Evolutionary conservation across 1,140 invertebrate genomes (phyloP), one percentile per base, ranked within the genome.

Genomic region (Vanessa atalanta): DNA sequence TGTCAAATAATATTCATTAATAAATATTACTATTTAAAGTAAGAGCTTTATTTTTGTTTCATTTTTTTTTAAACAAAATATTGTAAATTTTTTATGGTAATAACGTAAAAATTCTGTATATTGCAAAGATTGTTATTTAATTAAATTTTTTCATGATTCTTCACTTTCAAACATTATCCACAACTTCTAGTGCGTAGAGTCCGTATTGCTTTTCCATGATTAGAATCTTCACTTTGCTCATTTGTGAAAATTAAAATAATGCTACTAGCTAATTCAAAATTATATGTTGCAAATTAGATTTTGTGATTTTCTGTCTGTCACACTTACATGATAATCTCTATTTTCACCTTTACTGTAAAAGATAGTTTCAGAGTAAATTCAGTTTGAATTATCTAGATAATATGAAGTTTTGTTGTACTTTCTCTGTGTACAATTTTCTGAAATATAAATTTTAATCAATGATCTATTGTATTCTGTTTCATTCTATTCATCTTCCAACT

Each of bases 361-460:
- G 74, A 81, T 84, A 83, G 76, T 87, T 86, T 85, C 77, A 77
- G 80, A 83, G 75, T 72, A 73, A 82, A 83, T 85, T 92, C 78
- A 87, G 82, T 90, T 74, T 89, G 79, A 82, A 83, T 84, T 83
- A 77, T 83, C 80, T 86, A 85, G 80, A 83, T 79, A 83, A 75
- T 83, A 85, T 81, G 83, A 86, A 84, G 82, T 87, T 90, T 89
- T 85, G 86, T 91, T 91, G 88, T 92, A 90, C 83, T 90, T 89
- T 88, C 88, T 90, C 87, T 90, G 85, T 92, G 90, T 92, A 92
- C 90, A 91, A 88, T 90, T 90, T 91, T 92, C 88, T 86, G 90
- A 92, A 92, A 91, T 91, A 91, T 92, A 91, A 91, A 92, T 88
- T 91, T 91, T 91, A 90, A 84, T 89, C 85, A 88, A 86, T 75